Evolutionary conservation across 37 sponge, comb jelly and placozoan genomes (phyloP), one percentile per base, ranked within the genome.

Genomic region (Halisarca cf. caerulea): DNA sequence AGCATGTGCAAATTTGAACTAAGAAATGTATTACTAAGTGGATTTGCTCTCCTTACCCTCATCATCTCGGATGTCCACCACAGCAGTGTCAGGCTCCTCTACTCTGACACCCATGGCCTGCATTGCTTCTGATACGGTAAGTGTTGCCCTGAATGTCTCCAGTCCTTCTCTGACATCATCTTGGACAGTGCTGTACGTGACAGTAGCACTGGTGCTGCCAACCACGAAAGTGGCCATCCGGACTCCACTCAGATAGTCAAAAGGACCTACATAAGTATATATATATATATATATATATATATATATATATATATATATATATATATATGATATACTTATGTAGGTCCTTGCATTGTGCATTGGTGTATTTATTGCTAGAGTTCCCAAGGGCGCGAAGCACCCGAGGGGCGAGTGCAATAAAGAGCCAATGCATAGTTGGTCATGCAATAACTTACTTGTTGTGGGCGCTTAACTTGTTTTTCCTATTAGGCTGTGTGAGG

Each of bases 231-330:
- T 69, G 71, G 37, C 71, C 27, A 4, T 2, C 71, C 37, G 27
- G 35, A 32, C 37, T 8, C 71, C 71, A 69, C 71, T 36, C 33
- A 35, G 36, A 15, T 69, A 69, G 37, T 69, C 71, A 28, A 20
- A 2, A 35, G 71, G 71, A 69, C 71, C 71, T 69, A 69, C 37
- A 34, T n/a, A n/a, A n/a, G n/a, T n/a, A n/a, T n/a, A n/a, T n/a
- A n/a, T n/a, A n/a, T n/a, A n/a, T n/a, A n/a, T n/a, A n/a, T n/a
- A n/a, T n/a, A n/a, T n/a, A n/a, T n/a, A n/a, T n/a, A n/a, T n/a
- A n/a, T n/a, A n/a, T n/a, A n/a, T n/a, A n/a, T n/a, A n/a, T n/a
- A n/a, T n/a, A n/a, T n/a, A n/a, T n/a, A n/a, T n/a, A n/a, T n/a
- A n/a, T n/a, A n/a, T n/a, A n/a, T n/a, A n/a, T n/a, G n/a, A n/a